These are phyloP conservation scores for Daktulosphaira vitifoliae DNA, from an alignment of 1,140 invertebrate species.

Conservation along the genomic window DNA sequence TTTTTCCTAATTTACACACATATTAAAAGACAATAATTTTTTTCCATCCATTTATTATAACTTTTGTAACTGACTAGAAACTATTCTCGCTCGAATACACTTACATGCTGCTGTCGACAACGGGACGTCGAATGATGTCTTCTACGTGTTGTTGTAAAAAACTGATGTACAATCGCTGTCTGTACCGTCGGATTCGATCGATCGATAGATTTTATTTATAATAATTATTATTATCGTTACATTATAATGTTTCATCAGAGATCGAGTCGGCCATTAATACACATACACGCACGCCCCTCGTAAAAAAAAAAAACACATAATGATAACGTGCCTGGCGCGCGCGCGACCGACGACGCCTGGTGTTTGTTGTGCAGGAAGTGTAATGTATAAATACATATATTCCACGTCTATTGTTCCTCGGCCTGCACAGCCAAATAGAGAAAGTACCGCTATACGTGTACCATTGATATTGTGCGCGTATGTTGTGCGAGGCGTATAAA, in stretches of 20 bases:
- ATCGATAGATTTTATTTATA: background rate
- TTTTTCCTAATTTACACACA: background rate
- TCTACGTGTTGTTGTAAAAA: too few species aligned
- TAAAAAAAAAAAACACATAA: background rate
- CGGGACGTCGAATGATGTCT: too few species aligned
- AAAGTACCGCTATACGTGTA: conserved; percentile 30
- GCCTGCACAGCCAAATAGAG: conserved; percentile 8
- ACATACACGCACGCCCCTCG: background rate
- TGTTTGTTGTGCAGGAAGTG: conserved; percentile 21
- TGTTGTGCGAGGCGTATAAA: background rate
- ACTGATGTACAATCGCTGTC: too few species aligned
- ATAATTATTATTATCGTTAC: background rate
- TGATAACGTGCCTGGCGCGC: conserved; percentile 6
- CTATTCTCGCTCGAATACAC: too few species aligned
- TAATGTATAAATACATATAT: background rate
- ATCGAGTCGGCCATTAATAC: conserved; percentile 2
- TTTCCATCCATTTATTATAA: too few species aligned
- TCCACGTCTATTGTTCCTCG: conserved; percentile 17
- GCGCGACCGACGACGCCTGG: background rate
- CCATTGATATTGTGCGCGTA: background rate
- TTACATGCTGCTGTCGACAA: too few species aligned
- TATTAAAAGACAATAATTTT: too few species aligned
- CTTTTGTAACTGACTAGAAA: too few species aligned
- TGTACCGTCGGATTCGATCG: background rate
- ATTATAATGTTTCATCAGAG: background rate